Conservation (phyloP, 1,140 invertebrate species). For the Capitella teleta region DNA sequence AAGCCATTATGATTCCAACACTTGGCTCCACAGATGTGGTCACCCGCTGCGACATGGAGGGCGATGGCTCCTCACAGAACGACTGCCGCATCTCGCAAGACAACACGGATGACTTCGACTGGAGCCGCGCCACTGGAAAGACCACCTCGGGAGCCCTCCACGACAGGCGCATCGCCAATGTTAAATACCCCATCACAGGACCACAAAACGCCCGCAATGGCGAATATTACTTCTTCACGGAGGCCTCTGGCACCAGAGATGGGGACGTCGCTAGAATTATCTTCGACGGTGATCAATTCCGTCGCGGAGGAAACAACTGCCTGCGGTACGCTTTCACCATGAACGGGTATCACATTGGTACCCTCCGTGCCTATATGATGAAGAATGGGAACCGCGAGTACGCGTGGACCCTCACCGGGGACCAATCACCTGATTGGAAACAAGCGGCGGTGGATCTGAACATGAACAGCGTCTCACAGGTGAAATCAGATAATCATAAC, state of each 20-base stretch:
- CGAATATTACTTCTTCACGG: conserved; percentile 5
- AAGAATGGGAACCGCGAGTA: neutral
- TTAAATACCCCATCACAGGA: conserved; percentile 6
- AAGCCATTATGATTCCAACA: no score
- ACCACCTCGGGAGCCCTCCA: neutral
- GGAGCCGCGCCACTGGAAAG: neutral
- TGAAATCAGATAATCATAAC: neutral
- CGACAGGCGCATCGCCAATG: neutral
- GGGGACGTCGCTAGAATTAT: conserved; percentile 8
- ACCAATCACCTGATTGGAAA: conserved; percentile 5
- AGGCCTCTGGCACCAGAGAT: neutral
- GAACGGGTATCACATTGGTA: conserved; percentile 10
- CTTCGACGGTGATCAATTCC: conserved; percentile 6
- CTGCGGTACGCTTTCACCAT: conserved; percentile 8
- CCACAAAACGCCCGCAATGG: conserved; percentile 3
- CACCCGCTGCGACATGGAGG: conserved; percentile 2
- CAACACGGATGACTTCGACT: neutral
- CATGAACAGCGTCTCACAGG: conserved; percentile 8
- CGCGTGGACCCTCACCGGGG: conserved; percentile 5
- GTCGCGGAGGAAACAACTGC: neutral
- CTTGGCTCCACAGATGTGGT: no score
- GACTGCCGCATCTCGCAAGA: neutral
- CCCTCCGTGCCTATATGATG: neutral
- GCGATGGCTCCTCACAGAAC: neutral
- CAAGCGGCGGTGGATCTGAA: conserved; percentile 2